Conservation (phyloP, 2,888 invertebrate genomes). For the Eristalis tenax region DNA sequence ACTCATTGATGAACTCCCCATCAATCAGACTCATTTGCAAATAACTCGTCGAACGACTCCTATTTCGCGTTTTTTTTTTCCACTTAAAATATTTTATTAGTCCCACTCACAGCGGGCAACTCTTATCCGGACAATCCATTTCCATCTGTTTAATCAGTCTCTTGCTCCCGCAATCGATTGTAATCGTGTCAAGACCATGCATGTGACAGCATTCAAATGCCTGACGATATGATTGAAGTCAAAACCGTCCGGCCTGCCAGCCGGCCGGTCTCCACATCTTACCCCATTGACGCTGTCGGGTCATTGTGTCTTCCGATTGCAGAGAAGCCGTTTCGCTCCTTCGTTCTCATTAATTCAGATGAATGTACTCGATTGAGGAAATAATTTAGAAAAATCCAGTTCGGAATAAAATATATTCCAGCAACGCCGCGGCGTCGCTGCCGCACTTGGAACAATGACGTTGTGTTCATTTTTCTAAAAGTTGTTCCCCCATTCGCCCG, state of each 20-base stretch:
- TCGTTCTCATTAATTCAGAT: slow-evolving; percentile 70
- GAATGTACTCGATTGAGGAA: slow-evolving; percentile 67
- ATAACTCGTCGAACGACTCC: slow-evolving; percentile 23
- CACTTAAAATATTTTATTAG: slow-evolving; percentile 60
- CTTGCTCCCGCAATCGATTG: slow-evolving; percentile 63
- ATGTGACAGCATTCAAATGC: slow-evolving; percentile 57
- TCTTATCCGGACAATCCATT: slow-evolving; percentile 46
- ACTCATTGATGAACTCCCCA: slow-evolving; percentile 55
- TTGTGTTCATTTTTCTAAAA: slow-evolving; percentile 43
- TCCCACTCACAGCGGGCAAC: slow-evolving; percentile 17
- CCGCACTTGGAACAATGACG: slow-evolving; percentile 62
- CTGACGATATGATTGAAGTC: slow-evolving; percentile 72
- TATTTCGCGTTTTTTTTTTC: slow-evolving; percentile 18
- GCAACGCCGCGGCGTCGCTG: neutral
- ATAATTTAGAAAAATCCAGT: slow-evolving; percentile 72
- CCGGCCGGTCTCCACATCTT: neutral
- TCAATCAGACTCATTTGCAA: slow-evolving; percentile 66
- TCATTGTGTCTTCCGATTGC: slow-evolving; percentile 23
- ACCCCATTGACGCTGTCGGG: neutral
- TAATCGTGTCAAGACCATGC: slow-evolving; percentile 66
- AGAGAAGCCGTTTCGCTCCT: slow-evolving; percentile 41
- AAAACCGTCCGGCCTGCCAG: slow-evolving; percentile 47
- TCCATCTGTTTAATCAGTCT: slow-evolving; percentile 66
- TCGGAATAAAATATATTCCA: slow-evolving; percentile 67
- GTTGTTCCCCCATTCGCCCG: slow-evolving; percentile 25